Evolutionary conservation across 1,140 invertebrate species (phyloP).

Genomic region (Rhizoglyphus robini): DNA sequence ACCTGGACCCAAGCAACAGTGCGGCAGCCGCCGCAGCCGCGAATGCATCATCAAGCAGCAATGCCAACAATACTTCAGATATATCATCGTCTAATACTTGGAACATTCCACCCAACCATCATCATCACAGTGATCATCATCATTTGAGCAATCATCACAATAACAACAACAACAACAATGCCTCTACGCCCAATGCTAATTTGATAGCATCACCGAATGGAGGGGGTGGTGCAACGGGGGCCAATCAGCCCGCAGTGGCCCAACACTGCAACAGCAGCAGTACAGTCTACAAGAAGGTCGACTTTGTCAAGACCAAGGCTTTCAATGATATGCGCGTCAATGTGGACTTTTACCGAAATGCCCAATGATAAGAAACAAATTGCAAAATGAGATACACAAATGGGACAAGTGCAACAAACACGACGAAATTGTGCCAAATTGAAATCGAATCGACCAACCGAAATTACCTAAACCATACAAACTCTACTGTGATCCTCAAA

Average conservation of each 20-base stretch:
- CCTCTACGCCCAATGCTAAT: background rate
- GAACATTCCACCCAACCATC: conserved; percentile 8
- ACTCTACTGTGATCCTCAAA: too few relatives aligned
- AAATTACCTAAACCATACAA: background rate
- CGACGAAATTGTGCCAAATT: background rate
- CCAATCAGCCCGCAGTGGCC: background rate
- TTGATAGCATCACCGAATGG: background rate
- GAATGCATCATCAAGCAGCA: background rate
- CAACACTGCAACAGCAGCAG: background rate
- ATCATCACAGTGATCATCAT: background rate
- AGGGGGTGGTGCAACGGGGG: too few relatives aligned
- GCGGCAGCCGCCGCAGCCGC: too few relatives aligned
- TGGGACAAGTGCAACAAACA: background rate
- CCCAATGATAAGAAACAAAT: conserved; percentile 22
- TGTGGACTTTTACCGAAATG: conserved; percentile 37
- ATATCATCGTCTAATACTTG: background rate
- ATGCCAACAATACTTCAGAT: background rate
- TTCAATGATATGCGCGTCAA: conserved; percentile 71
- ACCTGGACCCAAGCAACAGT: too few relatives aligned
- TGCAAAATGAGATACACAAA: background rate
- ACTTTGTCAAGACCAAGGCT: conserved; percentile 78
- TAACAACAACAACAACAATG: conserved; percentile 14
- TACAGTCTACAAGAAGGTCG: conserved; percentile 73
- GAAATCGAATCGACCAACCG: background rate
- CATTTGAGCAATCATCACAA: conserved; percentile 1